Evolutionary conservation across 2,113 vertebrate genomes (phyloP), one percentile per base, ranked within the genome.

Genomic region (Corvus moneduloides): DNA sequence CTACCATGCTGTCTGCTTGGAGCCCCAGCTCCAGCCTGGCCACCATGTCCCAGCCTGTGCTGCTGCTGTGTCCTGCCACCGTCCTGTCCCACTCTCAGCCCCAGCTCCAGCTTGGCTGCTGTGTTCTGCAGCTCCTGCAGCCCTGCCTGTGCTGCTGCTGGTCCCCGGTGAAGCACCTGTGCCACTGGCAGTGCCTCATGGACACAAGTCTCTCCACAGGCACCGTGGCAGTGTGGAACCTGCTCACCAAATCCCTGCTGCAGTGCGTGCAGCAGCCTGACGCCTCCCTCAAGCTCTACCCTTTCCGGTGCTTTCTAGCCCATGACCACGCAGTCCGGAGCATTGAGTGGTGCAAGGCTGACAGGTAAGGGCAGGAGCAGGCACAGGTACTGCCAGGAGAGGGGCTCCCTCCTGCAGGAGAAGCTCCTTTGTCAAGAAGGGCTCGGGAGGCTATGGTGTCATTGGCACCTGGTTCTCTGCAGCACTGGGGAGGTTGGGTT

Each of bases 221-320:
- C 74, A 96, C 98, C 0, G 99, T 99, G 35, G 99, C 98, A 10
- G 87, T 99, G 48, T 99, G 99, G 99, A 98, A 99, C 96, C 98
- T 99, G 91, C 95, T 97, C 67, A 98, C 98, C 2, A 98, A 97
- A 74, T 99, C 99, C 6, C 84, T 98, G 2, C 96, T 99, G 88
- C 98, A 98, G 94, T 98, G 98, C 1, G 98, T 99, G 52, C 97
- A 85, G 15, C 98, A 98, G 68, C 77, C 98, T 0, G 97, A 98
- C 1, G 87, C 94, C 43, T 98, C 98, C 21, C 71, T 98, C 91
- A 98, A 97, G 69, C 97, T 99, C 62, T 98, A 99, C 94, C 99
- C 99, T 1, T 99, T 99, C 93, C 98, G 77, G 48, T 98, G 98
- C 97, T 98, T 99, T 43, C 93, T 97, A 4, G 99, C 99, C 67